phyloP scores from a whole-genome alignment of 2,113 vertebrate species.

The Microtus montanus region DNA sequence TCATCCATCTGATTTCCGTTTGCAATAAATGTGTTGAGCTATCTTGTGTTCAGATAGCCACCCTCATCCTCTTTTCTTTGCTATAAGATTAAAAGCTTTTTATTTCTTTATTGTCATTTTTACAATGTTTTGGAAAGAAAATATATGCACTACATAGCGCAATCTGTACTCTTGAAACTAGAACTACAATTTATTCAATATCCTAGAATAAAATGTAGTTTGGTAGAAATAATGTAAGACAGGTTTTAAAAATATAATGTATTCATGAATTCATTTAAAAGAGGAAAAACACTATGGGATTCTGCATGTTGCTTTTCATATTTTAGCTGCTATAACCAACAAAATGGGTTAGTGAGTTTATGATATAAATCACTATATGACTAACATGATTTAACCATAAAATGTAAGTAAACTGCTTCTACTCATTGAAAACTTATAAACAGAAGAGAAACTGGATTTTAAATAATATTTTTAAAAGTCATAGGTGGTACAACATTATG shows the following conservation, averaged over 20 bases:
- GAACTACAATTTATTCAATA: slow-evolving; percentile 27
- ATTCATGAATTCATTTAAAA: slow-evolving; percentile 18
- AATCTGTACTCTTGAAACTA: background rate
- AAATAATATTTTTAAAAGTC: background rate
- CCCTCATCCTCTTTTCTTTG: background rate
- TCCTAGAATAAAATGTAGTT: background rate
- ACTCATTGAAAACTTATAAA: background rate
- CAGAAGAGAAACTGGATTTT: slow-evolving; percentile 13
- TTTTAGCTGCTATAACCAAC: background rate
- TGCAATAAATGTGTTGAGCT: background rate
- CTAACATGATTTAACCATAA: background rate
- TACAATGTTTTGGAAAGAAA: slow-evolving; percentile 10
- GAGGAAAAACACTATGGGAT: background rate
- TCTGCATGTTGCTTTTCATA: background rate
- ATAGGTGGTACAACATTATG: background rate
- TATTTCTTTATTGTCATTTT: slow-evolving; percentile 41
- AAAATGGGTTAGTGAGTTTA: background rate
- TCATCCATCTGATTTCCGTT: slow-evolving; percentile 32
- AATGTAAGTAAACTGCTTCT: background rate
- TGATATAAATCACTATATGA: background rate
- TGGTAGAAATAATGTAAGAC: slow-evolving; percentile 4
- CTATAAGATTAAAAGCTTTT: slow-evolving; percentile 4
- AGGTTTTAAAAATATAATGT: background rate
- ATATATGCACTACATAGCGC: background rate
- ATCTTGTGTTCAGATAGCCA: background rate